Percentiles rank a stretch among this genome's conserved stretches.
These are phyloP conservation scores for Lysandra coridon DNA, from an alignment of 2,888 invertebrate genomes.

Conservation along the genomic window DNA sequence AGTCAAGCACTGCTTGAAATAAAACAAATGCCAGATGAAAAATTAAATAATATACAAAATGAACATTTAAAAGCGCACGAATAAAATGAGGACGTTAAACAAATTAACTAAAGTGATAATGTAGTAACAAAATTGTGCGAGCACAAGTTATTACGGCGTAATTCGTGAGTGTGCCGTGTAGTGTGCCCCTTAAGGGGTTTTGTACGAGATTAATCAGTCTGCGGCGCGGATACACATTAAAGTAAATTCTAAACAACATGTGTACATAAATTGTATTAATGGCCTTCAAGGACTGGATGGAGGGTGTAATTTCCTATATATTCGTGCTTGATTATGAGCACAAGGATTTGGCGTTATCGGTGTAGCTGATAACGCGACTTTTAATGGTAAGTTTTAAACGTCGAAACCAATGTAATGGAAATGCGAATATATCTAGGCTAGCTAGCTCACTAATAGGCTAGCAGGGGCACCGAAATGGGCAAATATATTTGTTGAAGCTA, in stretches of 20 bases:
- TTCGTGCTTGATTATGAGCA: neutral
- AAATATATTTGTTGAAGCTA: neutral
- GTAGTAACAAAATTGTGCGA: slow-evolving; percentile 25
- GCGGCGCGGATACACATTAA: slow-evolving; percentile 64
- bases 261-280: slow-evolving; percentile 71
- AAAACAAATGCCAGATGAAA: neutral
- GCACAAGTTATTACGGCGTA: slow-evolving; percentile 28
- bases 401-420: neutral
- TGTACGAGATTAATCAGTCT: slow-evolving; percentile 63
- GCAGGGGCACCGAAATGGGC: neutral
- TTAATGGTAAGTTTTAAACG: neutral
- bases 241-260: slow-evolving; percentile 73
- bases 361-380: neutral
- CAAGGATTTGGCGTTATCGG: neutral
- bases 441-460: too few species aligned
- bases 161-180: slow-evolving; percentile 29
- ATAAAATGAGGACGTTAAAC: slow-evolving; percentile 22
- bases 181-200: slow-evolving; percentile 39
- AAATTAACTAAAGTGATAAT: slow-evolving; percentile 30
- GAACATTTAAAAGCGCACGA: slow-evolving; percentile 3
- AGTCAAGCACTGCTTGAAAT: neutral
- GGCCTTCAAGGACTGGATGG: slow-evolving; percentile 44
- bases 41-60: neutral
- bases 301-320: slow-evolving; percentile 1
- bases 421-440: too few species aligned